phyloP scores from a whole-genome alignment of 2,113 vertebrate genomes.

The Podarcis cretensis region DNA sequence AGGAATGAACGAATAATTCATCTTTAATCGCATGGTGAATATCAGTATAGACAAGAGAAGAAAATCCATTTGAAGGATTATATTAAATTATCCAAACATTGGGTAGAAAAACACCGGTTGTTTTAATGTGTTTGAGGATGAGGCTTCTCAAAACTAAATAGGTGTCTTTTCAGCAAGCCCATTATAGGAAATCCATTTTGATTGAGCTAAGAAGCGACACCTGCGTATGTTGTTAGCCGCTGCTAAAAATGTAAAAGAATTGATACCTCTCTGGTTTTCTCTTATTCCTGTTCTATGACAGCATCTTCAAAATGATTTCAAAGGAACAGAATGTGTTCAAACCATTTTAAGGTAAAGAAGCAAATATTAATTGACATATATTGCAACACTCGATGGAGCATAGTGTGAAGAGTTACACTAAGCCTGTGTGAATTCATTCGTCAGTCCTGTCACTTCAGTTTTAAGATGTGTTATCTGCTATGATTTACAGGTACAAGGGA shows the following conservation, averaged over 20 bases:
- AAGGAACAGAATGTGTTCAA: constrained; percentile 74
- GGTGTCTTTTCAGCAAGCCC: constrained; percentile 38
- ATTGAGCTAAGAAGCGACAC: constrained; percentile 48
- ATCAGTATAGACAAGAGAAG: neutral
- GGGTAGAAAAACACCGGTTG: constrained; percentile 18
- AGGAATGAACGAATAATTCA: constrained; percentile 21
- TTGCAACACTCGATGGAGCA: constrained; percentile 75
- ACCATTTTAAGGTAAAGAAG: constrained; percentile 73
- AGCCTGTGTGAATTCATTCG: constrained; percentile 80
- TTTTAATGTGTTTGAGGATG: constrained; percentile 39
- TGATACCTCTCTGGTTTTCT: constrained; percentile 32
- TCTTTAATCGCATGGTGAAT: constrained; percentile 31
- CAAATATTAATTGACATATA: constrained; percentile 83
- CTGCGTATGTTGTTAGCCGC: constrained; percentile 38
- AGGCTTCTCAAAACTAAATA: constrained; percentile 38
- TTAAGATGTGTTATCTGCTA: constrained; percentile 78
- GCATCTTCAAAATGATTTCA: constrained; percentile 61
- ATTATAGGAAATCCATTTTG: constrained; percentile 53
- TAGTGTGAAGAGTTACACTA: constrained; percentile 81
- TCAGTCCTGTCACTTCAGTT: constrained; percentile 82
- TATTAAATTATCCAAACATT: constrained; percentile 47
- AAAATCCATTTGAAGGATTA: constrained; percentile 1
- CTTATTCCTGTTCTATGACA: constrained; percentile 55
- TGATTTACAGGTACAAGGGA: constrained; percentile 78
- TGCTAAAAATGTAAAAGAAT: constrained; percentile 51